phyloP scores from a whole-genome alignment of 2,797 vertebrate species.

The Enteromius radiatus region DNA sequence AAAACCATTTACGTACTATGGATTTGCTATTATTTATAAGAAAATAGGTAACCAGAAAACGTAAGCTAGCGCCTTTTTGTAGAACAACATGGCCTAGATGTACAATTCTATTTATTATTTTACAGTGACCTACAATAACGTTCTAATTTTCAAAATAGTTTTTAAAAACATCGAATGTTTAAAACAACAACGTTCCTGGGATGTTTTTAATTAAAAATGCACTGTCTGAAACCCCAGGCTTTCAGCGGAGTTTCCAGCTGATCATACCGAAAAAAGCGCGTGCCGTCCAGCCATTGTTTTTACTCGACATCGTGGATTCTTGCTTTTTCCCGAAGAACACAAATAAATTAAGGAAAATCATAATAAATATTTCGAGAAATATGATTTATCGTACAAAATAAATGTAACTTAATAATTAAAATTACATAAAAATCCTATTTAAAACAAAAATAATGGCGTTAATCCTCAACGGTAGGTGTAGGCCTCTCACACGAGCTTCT shows the following conservation, averaged over 20 bases:
- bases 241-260: slow-evolving; percentile 74
- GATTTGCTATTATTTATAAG: neutral
- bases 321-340: slow-evolving; percentile 72
- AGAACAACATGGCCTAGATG: slow-evolving; percentile 45
- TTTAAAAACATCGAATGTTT: neutral
- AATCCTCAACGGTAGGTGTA: slow-evolving; percentile 61
- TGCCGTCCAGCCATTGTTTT: slow-evolving; percentile 50
- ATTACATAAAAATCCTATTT: slow-evolving; percentile 51
- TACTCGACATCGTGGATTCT: slow-evolving; percentile 76
- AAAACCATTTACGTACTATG: neutral
- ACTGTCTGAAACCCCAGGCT: slow-evolving; percentile 66
- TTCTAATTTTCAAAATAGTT: neutral
- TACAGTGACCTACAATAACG: neutral
- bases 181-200: neutral
- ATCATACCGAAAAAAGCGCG: slow-evolving; percentile 61
- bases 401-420: slow-evolving; percentile 50
- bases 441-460: slow-evolving; percentile 50
- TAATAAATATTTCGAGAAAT: slow-evolving; percentile 1
- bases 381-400: slow-evolving; percentile 52
- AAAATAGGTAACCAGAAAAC: neutral
- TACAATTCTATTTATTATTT: neutral
- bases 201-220: neutral
- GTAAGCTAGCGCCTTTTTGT: slow-evolving; percentile 7
- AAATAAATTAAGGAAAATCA: slow-evolving; percentile 51
- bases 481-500: slow-evolving; percentile 81